Evolutionary conservation across 2,113 vertebrate species (phyloP).

Genomic region (Ascaphus truei): DNA sequence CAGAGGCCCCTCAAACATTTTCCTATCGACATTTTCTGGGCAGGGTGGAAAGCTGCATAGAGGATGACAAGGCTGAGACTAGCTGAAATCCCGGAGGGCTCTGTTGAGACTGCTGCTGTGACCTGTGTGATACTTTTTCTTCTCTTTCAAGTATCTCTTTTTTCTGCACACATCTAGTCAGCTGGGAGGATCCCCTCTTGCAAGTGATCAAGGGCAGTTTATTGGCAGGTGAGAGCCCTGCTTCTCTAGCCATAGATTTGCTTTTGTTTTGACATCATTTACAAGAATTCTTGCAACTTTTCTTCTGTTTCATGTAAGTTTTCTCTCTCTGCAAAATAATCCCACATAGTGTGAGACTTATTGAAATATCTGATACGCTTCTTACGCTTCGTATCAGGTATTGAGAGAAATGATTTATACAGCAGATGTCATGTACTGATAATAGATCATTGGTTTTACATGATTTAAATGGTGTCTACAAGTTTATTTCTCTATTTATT

Average conservation of each 20-base stretch:
- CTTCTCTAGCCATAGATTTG: conserved; percentile 63
- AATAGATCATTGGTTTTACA: conserved; percentile 6
- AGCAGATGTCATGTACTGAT: conserved; percentile 10
- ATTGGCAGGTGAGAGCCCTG: conserved; percentile 75
- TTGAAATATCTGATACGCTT: conserved; percentile 31
- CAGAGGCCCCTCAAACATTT: conserved; percentile 97
- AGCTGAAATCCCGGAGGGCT: conserved; percentile 80
- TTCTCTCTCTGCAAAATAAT: conserved; percentile 28
- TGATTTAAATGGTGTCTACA: neutral
- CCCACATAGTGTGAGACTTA: conserved; percentile 18
- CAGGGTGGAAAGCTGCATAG: conserved; percentile 79
- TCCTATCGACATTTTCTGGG: conserved; percentile 98
- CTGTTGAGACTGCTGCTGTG: conserved; percentile 81
- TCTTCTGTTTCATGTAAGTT: conserved; percentile 41
- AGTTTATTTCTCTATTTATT: too few relatives aligned
- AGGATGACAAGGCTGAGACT: conserved; percentile 97
- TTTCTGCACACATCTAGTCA: conserved; percentile 72
- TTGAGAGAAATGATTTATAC: conserved; percentile 1
- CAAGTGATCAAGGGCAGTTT: conserved; percentile 84
- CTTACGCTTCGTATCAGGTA: conserved; percentile 3
- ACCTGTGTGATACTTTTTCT: conserved; percentile 89
- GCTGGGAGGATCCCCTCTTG: conserved; percentile 71
- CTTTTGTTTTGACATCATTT: conserved; percentile 73
- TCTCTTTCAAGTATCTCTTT: conserved; percentile 88
- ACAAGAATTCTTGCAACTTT: conserved; percentile 66